These are phyloP conservation scores for Cyphomyrus plagiostoma DNA, from an alignment of 2,113 vertebrate genomes.

Conservation along the genomic window DNA sequence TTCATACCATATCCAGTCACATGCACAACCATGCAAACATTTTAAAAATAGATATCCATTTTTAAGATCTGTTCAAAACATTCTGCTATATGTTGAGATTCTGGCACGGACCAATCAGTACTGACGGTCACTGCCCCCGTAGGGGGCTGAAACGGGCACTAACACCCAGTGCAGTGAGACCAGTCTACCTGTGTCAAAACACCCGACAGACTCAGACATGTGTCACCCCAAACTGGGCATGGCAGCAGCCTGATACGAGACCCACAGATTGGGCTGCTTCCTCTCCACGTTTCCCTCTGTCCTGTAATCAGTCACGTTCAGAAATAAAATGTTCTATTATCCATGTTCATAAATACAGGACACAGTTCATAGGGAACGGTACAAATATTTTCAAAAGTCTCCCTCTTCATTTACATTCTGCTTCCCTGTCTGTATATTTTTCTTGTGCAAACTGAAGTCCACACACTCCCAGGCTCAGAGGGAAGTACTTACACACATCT, in stretches of 20 bases:
- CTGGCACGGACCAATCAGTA: background rate
- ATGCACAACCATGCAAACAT: slow-evolving; percentile 9
- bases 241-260: background rate
- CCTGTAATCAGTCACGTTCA: background rate
- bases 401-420: background rate
- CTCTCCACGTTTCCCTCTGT: background rate
- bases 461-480: background rate
- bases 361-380: background rate
- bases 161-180: background rate
- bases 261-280: background rate
- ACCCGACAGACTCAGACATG: background rate
- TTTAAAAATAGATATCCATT: background rate
- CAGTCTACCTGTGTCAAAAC: background rate
- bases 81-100: background rate
- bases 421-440: background rate
- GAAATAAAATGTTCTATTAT: background rate
- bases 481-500: background rate
- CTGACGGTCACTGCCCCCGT: background rate
- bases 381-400: background rate
- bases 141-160: background rate
- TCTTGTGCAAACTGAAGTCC: background rate
- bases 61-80: background rate
- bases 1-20: background rate
- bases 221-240: background rate
- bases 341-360: background rate